A percentile compares a stretch with the other conserved stretches of the same genome.
Conservation (phyloP, 1,140 invertebrate species). For the Parasteatoda tepidariorum region DNA sequence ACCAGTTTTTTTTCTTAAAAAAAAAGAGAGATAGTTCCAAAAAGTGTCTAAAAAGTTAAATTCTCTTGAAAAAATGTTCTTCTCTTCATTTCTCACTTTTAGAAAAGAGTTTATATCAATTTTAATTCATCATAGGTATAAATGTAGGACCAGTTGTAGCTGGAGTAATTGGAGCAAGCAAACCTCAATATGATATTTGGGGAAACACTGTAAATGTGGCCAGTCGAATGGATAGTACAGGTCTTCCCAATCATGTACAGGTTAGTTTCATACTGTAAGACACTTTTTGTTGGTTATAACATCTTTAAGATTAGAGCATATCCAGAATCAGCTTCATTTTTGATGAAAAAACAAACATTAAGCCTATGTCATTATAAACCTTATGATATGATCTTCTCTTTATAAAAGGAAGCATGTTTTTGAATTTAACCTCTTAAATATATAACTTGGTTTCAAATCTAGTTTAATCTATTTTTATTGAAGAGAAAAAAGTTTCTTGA, state of each 20-base stretch:
- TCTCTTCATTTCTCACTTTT: background rate
- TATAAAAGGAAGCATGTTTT: no score
- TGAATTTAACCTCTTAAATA: no score
- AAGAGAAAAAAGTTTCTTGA: no score
- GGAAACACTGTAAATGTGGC: slow-evolving; percentile 96
- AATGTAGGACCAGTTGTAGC: slow-evolving; percentile 93
- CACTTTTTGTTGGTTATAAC: no score
- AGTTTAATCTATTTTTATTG: no score
- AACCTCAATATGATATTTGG: slow-evolving; percentile 97
- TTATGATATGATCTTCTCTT: no score
- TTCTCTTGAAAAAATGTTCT: background rate
- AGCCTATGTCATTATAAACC: no score
- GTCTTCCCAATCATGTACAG: slow-evolving; percentile 85
- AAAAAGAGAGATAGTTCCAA: slow-evolving; percentile 4
- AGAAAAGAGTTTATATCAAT: background rate
- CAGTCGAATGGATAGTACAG: slow-evolving; percentile 88
- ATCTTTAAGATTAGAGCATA: no score
- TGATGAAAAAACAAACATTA: no score
- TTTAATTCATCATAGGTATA: slow-evolving; percentile 75
- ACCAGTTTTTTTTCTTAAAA: background rate
- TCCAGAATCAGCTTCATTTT: no score
- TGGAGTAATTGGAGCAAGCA: slow-evolving; percentile 92
- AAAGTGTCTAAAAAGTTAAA: background rate
- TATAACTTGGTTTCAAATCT: no score
- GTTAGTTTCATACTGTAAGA: slow-evolving; percentile 66